Conservation (phyloP, 2,888 invertebrate species). For the Clistopyga incitator region DNA sequence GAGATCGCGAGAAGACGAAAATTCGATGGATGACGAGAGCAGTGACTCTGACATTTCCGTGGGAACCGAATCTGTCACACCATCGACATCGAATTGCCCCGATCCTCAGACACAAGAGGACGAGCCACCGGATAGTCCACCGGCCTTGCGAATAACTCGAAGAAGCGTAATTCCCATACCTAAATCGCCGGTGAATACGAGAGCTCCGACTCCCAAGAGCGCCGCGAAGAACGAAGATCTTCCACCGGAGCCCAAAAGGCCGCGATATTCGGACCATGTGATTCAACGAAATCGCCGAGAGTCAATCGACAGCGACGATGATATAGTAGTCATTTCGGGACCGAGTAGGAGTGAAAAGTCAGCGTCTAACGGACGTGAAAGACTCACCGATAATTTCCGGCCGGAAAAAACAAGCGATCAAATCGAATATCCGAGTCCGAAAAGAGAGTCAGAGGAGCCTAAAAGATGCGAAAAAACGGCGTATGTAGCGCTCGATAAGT, state of each 20-base stretch:
- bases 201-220: neutral
- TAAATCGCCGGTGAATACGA: neutral
- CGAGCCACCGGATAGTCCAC: slow-evolving; percentile 71
- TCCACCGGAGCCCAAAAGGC: slow-evolving; percentile 62
- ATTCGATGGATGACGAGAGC: slow-evolving; percentile 52
- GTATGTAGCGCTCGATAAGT: neutral
- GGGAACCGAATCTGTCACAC: slow-evolving; percentile 70
- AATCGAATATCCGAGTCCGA: neutral
- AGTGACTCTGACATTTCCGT: slow-evolving; percentile 80
- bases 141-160: slow-evolving; percentile 37
- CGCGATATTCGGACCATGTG: slow-evolving; percentile 32
- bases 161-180: slow-evolving; percentile 13
- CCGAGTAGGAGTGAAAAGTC: slow-evolving; percentile 41
- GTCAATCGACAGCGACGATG: slow-evolving; percentile 67
- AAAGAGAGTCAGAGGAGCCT: slow-evolving; percentile 4
- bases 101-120: slow-evolving; percentile 11
- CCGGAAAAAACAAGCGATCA: neutral
- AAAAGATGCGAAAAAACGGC: neutral
- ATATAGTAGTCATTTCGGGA: slow-evolving; percentile 56
- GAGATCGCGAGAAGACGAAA: neutral
- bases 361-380: neutral
- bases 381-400: neutral
- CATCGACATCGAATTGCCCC: slow-evolving; percentile 24
- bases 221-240: slow-evolving; percentile 15
- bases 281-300: neutral